Conservation (phyloP, 1,140 invertebrate genomes). For the Neodiprion virginianus region DNA sequence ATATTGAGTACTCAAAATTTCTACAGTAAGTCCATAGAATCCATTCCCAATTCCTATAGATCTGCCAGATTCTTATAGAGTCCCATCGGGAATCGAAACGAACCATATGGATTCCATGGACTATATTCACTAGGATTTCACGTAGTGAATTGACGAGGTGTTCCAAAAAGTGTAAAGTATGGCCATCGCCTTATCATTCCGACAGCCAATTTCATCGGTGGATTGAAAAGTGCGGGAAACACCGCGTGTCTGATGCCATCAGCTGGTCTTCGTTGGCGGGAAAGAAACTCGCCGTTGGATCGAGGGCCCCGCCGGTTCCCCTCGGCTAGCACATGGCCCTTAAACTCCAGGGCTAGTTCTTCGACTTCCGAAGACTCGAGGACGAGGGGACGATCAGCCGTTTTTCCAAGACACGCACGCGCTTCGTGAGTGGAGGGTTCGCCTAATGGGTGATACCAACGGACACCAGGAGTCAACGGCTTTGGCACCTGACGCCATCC, state of each 20-base stretch:
- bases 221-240: too few species aligned
- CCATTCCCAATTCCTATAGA: too few species aligned
- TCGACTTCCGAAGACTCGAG: constrained; percentile 5
- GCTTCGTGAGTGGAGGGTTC: constrained; percentile 32
- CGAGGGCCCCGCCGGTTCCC: constrained; percentile 33
- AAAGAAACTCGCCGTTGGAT: constrained; percentile 34
- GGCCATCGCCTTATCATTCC: too few species aligned
- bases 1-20: too few species aligned
- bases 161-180: too few species aligned
- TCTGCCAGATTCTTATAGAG: too few species aligned
- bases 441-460: constrained; percentile 44
- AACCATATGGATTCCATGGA: too few species aligned
- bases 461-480: constrained; percentile 42
- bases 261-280: constrained; percentile 37
- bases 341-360: constrained; percentile 9
- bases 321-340: constrained; percentile 39
- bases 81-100: too few species aligned
- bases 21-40: too few species aligned
- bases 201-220: too few species aligned
- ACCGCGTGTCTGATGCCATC: constrained; percentile 21
- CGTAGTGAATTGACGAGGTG: too few species aligned
- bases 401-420: constrained; percentile 38
- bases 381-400: constrained; percentile 24
- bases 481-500: constrained; percentile 41
- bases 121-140: too few species aligned